A percentile compares a stretch with the other conserved stretches of the same genome.
phyloP scores from a whole-genome alignment of 2,888 invertebrate genomes.

The Eristalis intricaria region DNA sequence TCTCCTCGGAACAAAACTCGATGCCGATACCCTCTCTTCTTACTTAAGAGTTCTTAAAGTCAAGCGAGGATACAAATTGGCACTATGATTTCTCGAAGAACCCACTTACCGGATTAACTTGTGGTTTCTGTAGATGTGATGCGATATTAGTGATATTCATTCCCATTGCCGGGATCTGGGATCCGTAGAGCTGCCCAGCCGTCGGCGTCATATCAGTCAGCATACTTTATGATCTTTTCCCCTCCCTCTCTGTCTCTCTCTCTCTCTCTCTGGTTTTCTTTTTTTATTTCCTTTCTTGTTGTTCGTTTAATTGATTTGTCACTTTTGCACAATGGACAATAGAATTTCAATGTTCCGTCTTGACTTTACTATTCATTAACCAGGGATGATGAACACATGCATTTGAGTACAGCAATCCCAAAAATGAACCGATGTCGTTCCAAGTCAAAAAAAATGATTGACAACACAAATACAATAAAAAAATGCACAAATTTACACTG shows the following conservation, averaged over 20 bases:
- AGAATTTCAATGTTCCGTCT: slow-evolving; percentile 43
- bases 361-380: slow-evolving; percentile 66
- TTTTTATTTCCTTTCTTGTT: slow-evolving; percentile 73
- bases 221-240: slow-evolving; percentile 77
- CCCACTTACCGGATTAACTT: slow-evolving; percentile 81
- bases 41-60: slow-evolving; percentile 1
- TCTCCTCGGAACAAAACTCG: background rate
- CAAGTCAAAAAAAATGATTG: slow-evolving; percentile 63
- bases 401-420: slow-evolving; percentile 45
- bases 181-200: slow-evolving; percentile 84
- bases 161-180: slow-evolving; percentile 84
- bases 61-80: slow-evolving; percentile 34
- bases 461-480: slow-evolving; percentile 50
- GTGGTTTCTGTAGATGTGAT: slow-evolving; percentile 81
- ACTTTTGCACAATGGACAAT: slow-evolving; percentile 52
- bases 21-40: slow-evolving; percentile 9
- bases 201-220: slow-evolving; percentile 85
- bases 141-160: slow-evolving; percentile 83
- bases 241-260: slow-evolving; percentile 56
- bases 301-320: slow-evolving; percentile 62
- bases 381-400: slow-evolving; percentile 48
- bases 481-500: slow-evolving; percentile 52
- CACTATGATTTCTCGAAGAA: slow-evolving; percentile 34
- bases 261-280: slow-evolving; percentile 58
- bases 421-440: slow-evolving; percentile 55